Evolutionary conservation across 2,113 vertebrate species (phyloP).

Genomic region (Phrynocephalus versicolor): DNA sequence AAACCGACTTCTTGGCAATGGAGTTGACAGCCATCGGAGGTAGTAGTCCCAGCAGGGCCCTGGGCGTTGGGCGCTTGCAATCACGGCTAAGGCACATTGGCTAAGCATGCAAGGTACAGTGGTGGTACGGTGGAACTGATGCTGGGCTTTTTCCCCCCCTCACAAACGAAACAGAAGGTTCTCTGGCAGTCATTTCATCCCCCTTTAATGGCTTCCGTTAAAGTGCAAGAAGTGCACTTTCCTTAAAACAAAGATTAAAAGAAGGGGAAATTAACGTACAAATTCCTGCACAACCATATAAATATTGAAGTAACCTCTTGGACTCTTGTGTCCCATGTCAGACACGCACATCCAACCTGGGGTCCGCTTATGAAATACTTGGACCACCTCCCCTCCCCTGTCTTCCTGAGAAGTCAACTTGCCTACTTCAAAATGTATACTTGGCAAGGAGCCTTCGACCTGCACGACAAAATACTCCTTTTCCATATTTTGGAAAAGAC

Average conservation of each 20-base stretch:
- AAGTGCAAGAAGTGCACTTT: background rate
- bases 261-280: background rate
- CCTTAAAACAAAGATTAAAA: background rate
- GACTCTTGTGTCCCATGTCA: background rate
- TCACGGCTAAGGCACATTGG: constrained; percentile 18
- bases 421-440: background rate
- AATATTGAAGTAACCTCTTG: background rate
- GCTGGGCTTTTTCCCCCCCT: background rate
- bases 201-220: too few relatives aligned
- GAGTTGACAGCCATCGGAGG: background rate
- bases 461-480: background rate
- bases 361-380: background rate
- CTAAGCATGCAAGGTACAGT: background rate
- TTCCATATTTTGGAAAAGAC: background rate
- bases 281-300: background rate
- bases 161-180: background rate
- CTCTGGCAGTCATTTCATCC: too few relatives aligned
- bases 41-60: background rate
- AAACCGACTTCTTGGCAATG: background rate
- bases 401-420: background rate
- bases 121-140: background rate
- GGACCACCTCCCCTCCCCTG: background rate
- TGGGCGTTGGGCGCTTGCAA: background rate
- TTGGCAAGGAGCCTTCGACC: background rate
- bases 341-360: too few relatives aligned